Evolutionary conservation across 2,113 vertebrate species (phyloP), one percentile per base, ranked within the genome.

Genomic region (Microcebus griseorufus): DNA sequence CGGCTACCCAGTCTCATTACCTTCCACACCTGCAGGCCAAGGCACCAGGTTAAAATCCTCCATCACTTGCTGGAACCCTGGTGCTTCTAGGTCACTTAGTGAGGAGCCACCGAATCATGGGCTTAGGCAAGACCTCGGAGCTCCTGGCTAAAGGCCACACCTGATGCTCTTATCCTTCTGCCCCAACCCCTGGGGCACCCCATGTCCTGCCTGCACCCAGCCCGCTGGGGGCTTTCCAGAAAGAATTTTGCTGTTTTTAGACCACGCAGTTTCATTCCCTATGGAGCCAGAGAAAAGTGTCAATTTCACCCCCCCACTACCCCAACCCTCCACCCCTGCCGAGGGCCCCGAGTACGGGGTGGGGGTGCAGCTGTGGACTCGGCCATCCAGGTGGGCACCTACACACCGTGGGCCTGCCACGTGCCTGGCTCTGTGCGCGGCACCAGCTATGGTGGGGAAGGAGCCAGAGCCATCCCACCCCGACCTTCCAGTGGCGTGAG

Each of bases 401-500:
- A 10, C 2, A 9, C 4, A 14, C 5, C 9, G 4, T n/a, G 29
- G 16, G 69, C 62, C 64, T 12, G n/a, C 32, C 0, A 0, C 2
- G 37, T 20, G 67, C 86, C 39, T 12, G 75, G 62, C 5, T 1
- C 72, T 0, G 5, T 22, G 60, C 42, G 58, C 32, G 6, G 32
- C 20, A 0, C 11, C 1, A 72, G 53, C 23, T 10, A 12, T 0
- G 3, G 60, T 0, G 23, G 18, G 53, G 75, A 32, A 17, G 37
- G 1, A 34, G 37, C 62, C 62, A 90, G 65, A 70, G 60, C 39
- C 27, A 62, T 34, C 73, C 13, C 5, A 5, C 14, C 70, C 32
- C 16, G 62, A 51, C 27, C 89, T 93, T 51, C 27, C 72, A 53
- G 37, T 45, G 32, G 86, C 75, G 73, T 3, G 0, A 69, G 48